phyloP scores from a whole-genome alignment of 2,797 vertebrate genomes.

The Rhynchonycteris naso region DNA sequence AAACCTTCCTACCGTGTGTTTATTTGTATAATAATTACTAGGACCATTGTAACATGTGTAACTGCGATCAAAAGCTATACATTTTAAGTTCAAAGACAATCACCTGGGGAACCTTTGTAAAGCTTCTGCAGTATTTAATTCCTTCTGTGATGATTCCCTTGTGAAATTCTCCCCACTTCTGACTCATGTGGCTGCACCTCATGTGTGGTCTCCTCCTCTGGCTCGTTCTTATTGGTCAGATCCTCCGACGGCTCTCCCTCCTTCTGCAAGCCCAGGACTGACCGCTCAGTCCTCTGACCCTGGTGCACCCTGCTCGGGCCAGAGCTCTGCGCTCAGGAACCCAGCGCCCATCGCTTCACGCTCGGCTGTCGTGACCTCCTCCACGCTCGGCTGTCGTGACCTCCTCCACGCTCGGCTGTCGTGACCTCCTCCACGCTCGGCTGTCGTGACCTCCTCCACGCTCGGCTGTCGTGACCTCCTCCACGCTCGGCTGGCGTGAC shows the following conservation, averaged over 20 bases:
- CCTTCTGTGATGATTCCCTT: neutral
- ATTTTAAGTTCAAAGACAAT: slow-evolving; percentile 31
- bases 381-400: neutral
- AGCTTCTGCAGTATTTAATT: neutral
- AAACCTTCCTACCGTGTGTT: neutral
- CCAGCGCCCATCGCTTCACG: neutral
- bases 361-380: too few species aligned
- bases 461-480: too few species aligned
- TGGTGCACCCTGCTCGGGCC: neutral
- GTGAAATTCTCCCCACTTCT: neutral
- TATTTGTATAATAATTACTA: slow-evolving; percentile 49
- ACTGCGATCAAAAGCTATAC: slow-evolving; percentile 14
- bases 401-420: neutral
- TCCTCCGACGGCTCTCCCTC: neutral
- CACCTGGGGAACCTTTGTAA: neutral
- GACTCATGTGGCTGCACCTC: neutral
- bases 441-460: neutral
- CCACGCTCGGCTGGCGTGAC: neutral
- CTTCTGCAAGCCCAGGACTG: neutral
- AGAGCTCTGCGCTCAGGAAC: neutral
- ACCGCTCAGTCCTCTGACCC: neutral
- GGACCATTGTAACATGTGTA: neutral
- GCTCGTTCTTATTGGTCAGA: neutral
- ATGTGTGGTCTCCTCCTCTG: neutral
- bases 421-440: neutral